Percentiles rank a stretch among this genome's conserved stretches.
phyloP scores from a whole-genome alignment of 2,113 vertebrate species.

The Capreolus pygargus region DNA sequence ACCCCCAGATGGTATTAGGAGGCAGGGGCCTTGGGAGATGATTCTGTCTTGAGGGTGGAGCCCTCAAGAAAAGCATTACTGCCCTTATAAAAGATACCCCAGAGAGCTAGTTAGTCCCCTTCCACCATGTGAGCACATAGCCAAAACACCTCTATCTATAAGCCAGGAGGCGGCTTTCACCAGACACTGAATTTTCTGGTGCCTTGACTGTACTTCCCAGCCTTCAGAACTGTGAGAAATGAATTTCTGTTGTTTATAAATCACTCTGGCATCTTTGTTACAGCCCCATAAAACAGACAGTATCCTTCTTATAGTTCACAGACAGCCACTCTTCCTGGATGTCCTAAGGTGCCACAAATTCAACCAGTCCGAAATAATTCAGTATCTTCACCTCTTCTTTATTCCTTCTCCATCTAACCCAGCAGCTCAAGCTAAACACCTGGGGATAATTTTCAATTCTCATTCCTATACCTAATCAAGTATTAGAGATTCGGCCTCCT shows the following conservation, averaged over 20 bases:
- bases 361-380: constrained; percentile 3
- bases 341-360: not conserved
- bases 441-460: not conserved
- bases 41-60: not conserved
- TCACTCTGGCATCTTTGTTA: not conserved
- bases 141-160: not conserved
- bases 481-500: not conserved
- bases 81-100: not conserved
- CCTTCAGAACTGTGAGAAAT: not conserved
- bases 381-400: not conserved
- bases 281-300: not conserved
- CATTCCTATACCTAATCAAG: not conserved
- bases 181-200: not conserved
- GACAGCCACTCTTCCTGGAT: not conserved
- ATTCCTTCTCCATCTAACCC: not conserved
- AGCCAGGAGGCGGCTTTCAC: not conserved
- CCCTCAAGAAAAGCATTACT: not conserved
- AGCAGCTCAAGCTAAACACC: not conserved
- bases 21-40: not conserved
- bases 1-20: not conserved
- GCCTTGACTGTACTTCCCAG: not conserved
- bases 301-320: not conserved
- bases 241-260: not conserved
- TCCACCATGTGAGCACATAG: not conserved
- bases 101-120: not conserved